Evolutionary conservation across 2,797 vertebrate species (phyloP), one percentile per base, ranked within the genome.

Genomic region (Catostomus latipinnis): DNA sequence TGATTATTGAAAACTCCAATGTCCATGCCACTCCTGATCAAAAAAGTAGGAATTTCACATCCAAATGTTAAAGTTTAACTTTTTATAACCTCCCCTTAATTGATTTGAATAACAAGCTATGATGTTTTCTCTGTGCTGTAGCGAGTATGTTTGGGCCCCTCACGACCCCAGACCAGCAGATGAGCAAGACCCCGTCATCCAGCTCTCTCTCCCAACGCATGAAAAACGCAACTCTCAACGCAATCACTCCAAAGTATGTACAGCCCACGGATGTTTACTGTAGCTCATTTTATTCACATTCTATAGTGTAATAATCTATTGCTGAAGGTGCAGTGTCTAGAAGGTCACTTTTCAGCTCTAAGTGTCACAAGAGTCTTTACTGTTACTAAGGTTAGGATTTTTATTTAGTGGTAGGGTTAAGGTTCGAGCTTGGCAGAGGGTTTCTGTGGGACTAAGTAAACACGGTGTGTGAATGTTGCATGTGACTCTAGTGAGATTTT

Each of bases 101-200:
- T 22, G 22, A 22, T 22, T 22, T 22, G 22, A 22, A 22, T 1
- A 22, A 22, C 3, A 13, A 14, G 6, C 6, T n/a, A 0, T 52
- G 8, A 50, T 50, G 63, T 6, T 1, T 74, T 50, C 66, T 87
- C 5, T 91, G 16, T 74, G 76, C 90, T 83, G 16, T 90, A 99
- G 98, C 94, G 88, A 98, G 95, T 85, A 94, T 99, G 65, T 88
- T 99, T 71, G 98, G 97, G 4, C 97, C 98, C 0, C 89, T 99
- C 85, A 98, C 96, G 11, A 99, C 98, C 54, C 98, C 98, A 0
- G 98, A 99, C 65, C 95, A 96, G 81, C 96, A 98, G 87, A 88
- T 99, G 85, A 93, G 85, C 88, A 99, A 98, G 91, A 98, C 96
- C 0, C 96, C 97, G 0, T 98, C 96, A 0, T 96, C 97, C 67